Evolutionary conservation across 2,888 invertebrate genomes (phyloP), one percentile per base, ranked within the genome.

Genomic region (Myopa testacea): DNA sequence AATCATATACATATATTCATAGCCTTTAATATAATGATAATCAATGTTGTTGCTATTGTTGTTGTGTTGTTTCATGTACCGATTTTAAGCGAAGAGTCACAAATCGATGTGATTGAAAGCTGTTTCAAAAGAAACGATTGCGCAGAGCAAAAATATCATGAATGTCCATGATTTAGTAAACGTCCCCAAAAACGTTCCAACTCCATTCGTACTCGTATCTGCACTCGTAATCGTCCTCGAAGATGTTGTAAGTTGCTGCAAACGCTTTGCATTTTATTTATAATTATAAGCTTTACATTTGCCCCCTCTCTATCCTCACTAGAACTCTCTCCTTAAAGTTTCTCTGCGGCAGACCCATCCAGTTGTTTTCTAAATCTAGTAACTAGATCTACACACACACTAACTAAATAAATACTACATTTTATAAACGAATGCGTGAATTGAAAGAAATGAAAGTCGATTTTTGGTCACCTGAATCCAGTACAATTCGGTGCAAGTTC

Each of bases 61-160:
- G 88, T 86, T 86, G 86, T 86, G 85, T 84, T 87, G 83, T 86
- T 86, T 83, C 84, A 85, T 85, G 83, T 83, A 83, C 83, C 67
- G 75, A 81, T 81, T 71, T 63, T 81, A 87, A 87, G 86, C 86
- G 86, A 86, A 85, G 84, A 85, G 83, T 87, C 85, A 83, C 84
- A 84, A 81, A 82, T 86, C 85, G 87, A 85, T 82, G 86, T 84
- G 83, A 83, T 83, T 85, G 85, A 85, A 82, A 82, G 71, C 62
- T 63, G 73, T 76, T 76, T 68, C 68, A 55, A 62, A 76, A 76
- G 62, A 74, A 77, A 75, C 62, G 79, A 78, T 78, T 71, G 79
- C 78, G 81, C 81, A 73, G 78, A 80, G 68, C 60, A n/a, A 55
- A 79, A 70, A 68, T 14, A 71, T 50, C 52, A 63, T 50, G 65